Conservation (phyloP, 2,113 vertebrate genomes). For the Balaeniceps rex region DNA sequence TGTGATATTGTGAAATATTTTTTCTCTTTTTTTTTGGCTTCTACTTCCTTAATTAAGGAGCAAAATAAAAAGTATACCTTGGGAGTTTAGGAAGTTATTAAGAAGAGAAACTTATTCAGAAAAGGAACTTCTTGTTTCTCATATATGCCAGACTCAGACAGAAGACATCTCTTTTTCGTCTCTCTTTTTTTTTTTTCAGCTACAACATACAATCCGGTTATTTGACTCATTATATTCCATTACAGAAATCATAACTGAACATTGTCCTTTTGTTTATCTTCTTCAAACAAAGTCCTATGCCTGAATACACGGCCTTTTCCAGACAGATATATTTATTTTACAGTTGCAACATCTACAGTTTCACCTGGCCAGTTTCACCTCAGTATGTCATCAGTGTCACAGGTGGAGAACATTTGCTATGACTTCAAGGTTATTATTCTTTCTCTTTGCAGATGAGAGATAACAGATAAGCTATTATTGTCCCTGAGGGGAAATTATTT, state of each 20-base stretch:
- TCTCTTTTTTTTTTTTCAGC: background rate
- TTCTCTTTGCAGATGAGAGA: background rate
- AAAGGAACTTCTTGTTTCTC: conserved; percentile 47
- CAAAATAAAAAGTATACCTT: conserved; percentile 41
- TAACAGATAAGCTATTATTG: background rate
- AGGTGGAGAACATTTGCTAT: background rate
- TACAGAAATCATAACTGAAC: background rate
- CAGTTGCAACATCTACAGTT: background rate
- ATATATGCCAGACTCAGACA: background rate
- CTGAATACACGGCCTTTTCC: background rate
- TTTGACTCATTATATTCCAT: background rate
- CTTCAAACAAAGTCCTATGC: background rate
- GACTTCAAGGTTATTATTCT: conserved; percentile 12
- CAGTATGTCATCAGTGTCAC: background rate
- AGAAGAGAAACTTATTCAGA: conserved; percentile 21
- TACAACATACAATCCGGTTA: background rate
- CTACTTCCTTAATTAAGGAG: conserved; percentile 44
- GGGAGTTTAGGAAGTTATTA: conserved; percentile 38
- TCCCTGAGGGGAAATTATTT: background rate
- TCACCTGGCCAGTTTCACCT: background rate
- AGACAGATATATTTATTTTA: background rate
- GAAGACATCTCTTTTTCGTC: background rate
- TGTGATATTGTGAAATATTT: conserved; percentile 32
- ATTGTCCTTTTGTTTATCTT: background rate
- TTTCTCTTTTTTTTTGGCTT: conserved; percentile 1